Base-by-base conservation (phyloP, 2,797 vertebrate species). In the Cirrhinus mrigala region DNA sequence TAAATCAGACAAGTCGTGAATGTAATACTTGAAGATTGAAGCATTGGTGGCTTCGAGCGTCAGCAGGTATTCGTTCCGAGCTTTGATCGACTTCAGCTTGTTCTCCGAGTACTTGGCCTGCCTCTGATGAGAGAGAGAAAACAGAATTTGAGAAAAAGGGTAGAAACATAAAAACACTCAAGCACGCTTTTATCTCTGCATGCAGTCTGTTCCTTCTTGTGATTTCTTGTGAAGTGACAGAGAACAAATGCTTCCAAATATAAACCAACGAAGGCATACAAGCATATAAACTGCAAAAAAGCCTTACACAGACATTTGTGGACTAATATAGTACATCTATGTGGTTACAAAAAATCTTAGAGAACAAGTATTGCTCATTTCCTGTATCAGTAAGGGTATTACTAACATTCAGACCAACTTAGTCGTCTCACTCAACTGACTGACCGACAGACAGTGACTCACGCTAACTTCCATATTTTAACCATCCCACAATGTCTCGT, bases 31-130 rank as follows among this genome's bases (percentile, higher is more conserved):
- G 96, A 98, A 99, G 86, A 99, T 96, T 0, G 98, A 98, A 82
- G 97, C 96, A 90, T 99, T 99, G 64, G 97, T 96, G 29, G 98
- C 98, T 95, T 99, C 98, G 81, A 99, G 96, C 18, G 98, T 99
- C 91, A 99, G 96, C 77, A 99, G 95, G 93, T 99, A 99, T 88
- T 99, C 98, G 79, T 99, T 99, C 77, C 98, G 95, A 0, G 98
- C 97, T 95, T 99, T 99, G 95, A 99, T 98, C 4, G 98, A 99
- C 92, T 99, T 99, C 93, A 99, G 95, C 93, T 99, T 99, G 95
- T 99, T 99, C 93, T 99, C 98, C 0, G 97, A 99, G 89, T 99
- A 99, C 92, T 99, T 99, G 90, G 98, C 98, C 95, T 99, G 98
- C 89, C 98, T 97, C 98, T 96, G 91, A 92, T 86, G 91, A 69